phyloP scores from a whole-genome alignment of 2,888 invertebrate genomes.

The Thera britannica region DNA sequence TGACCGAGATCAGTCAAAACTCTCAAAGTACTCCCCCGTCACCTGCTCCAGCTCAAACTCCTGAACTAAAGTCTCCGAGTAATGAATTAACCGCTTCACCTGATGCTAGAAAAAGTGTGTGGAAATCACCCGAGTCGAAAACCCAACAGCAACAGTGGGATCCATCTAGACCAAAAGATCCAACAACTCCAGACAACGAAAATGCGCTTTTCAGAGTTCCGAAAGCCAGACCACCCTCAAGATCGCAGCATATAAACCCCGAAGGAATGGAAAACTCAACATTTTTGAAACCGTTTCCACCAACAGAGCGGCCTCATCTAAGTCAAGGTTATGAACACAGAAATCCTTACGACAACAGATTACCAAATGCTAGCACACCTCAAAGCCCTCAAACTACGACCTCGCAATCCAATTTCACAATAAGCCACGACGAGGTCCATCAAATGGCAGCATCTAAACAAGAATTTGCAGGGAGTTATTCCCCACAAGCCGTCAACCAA shows the following conservation, averaged over 20 bases:
- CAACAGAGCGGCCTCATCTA: slow-evolving; percentile 75
- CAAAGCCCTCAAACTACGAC: slow-evolving; percentile 64
- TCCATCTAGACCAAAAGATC: slow-evolving; percentile 70
- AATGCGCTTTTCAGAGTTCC: slow-evolving; percentile 86
- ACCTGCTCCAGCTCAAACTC: slow-evolving; percentile 67
- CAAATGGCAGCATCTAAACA: slow-evolving; percentile 66
- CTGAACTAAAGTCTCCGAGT: slow-evolving; percentile 74
- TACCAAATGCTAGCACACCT: slow-evolving; percentile 52
- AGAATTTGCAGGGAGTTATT: slow-evolving; percentile 74
- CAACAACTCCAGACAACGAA: slow-evolving; percentile 68
- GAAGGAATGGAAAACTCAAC: slow-evolving; percentile 81
- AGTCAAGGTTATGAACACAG: slow-evolving; percentile 76
- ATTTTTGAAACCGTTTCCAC: slow-evolving; percentile 87
- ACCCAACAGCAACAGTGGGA: slow-evolving; percentile 61
- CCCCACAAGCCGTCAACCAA: slow-evolving; percentile 73
- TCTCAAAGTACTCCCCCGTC: slow-evolving; percentile 73
- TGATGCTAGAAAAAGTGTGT: slow-evolving; percentile 71
- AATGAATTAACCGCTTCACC: slow-evolving; percentile 59
- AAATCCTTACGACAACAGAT: slow-evolving; percentile 72
- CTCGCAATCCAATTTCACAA: slow-evolving; percentile 72
- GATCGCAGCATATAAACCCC: slow-evolving; percentile 81
- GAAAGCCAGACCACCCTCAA: slow-evolving; percentile 86
- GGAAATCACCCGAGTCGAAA: slow-evolving; percentile 80
- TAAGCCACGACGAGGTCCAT: slow-evolving; percentile 70
- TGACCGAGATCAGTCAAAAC: slow-evolving; percentile 77